Evolutionary conservation across 2,797 vertebrate genomes (phyloP), one percentile per base, ranked within the genome.

Genomic region (Hydrophis major): DNA sequence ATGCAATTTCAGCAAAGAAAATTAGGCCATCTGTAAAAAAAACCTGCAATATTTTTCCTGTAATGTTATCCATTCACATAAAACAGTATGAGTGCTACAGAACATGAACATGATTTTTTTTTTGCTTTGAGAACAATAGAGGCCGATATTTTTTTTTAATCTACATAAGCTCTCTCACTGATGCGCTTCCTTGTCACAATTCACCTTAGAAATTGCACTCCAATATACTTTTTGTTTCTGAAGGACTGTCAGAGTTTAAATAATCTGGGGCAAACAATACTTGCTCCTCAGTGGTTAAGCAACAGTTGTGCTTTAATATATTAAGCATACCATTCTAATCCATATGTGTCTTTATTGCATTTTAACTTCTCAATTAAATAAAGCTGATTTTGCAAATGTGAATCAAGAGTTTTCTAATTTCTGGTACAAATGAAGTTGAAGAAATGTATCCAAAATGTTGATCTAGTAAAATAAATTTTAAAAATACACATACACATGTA

Each of bases 1-100:
- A 94, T 0, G 0, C 83, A 94, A 92, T 92, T 95, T 95, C 60
- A 91, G 94, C 93, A 93, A 93, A 95, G 94, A 95, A 97, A 96
- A 94, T 74, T 94, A 92, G 94, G 90, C 93, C 61, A 93, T 86
- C 88, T 78, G 87, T 89, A 88, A 93, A 78, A 42, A 50, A 83
- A 96, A 93, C 86, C 92, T 86, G 16, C 78, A 95, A 42, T 59
- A 93, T 0, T 0, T 92, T 93, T 95, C 95, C 88, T 92, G 91
- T 63, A 94, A 93, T 60, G 37, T 63, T 91, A 90, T 37, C 55
- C 88, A 74, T 28, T 37, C n/a, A 0, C 0, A 37, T 94, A 89
- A 86, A 83, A 78, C 74, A 92, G 90, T 94, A 91, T 90, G 83
- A 92, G 90, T 86, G 88, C 63, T 78, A 32, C 37, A 59, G 42